Evolutionary conservation across 2,113 vertebrate species (phyloP).

Genomic region (Corapipo altera): DNA sequence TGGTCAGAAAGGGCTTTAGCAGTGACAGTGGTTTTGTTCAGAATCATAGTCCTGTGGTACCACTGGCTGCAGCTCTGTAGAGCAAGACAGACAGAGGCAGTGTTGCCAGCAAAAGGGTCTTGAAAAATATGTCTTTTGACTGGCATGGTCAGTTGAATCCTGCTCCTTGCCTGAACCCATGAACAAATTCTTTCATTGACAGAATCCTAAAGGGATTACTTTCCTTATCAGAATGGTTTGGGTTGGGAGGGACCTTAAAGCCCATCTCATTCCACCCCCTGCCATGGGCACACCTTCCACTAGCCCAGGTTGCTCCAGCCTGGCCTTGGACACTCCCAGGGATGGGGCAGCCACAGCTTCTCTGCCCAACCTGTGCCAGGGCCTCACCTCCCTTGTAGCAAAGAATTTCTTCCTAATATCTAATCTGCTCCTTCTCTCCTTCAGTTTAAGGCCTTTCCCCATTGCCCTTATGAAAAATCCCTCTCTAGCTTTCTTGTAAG

Average conservation of each 20-base stretch:
- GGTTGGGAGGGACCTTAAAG: background rate
- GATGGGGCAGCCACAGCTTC: background rate
- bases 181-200: background rate
- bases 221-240: background rate
- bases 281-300: background rate
- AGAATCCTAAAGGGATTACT: background rate
- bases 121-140: background rate
- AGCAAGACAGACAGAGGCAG: background rate
- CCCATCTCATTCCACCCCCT: accelerated
- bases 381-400: background rate
- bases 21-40: background rate
- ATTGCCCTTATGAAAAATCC: background rate
- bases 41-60: background rate
- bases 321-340: background rate
- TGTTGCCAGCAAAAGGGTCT: background rate
- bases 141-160: background rate
- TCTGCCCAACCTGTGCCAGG: background rate
- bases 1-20: background rate
- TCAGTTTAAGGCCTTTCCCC: background rate
- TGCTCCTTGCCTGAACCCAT: background rate
- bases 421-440: background rate
- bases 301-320: accelerated
- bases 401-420: background rate
- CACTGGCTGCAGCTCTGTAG: background rate
- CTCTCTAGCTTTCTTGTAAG: background rate